Percentiles rank a stretch among this genome's conserved stretches.
Evolutionary conservation across 2,113 vertebrate genomes (phyloP).

Genomic region (Herpetotheres cachinnans): DNA sequence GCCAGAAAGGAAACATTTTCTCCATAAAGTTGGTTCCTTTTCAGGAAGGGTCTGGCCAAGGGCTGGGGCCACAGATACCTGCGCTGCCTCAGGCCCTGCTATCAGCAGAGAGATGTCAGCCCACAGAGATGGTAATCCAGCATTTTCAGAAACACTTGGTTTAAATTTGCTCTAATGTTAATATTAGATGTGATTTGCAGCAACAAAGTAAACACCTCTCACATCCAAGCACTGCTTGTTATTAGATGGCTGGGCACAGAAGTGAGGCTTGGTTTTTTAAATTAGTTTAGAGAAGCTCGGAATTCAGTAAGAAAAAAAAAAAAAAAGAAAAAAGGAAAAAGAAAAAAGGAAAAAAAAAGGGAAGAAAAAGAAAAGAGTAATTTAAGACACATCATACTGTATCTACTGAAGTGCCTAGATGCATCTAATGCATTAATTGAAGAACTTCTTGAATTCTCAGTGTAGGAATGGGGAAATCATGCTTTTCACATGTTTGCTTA

Average conservation of each 20-base stretch:
- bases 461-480: neutral
- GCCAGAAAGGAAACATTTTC: neutral
- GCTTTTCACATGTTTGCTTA: neutral
- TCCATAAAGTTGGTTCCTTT: neutral
- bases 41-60: neutral
- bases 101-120: neutral
- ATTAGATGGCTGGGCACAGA: slow-evolving; percentile 2
- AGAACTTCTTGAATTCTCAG: neutral
- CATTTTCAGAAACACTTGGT: neutral
- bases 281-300: neutral
- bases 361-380: neutral
- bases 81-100: neutral
- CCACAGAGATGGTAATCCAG: neutral
- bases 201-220: neutral
- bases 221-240: neutral
- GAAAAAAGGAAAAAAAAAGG: too few species aligned
- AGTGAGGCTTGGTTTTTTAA: neutral
- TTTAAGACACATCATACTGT: neutral
- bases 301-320: neutral
- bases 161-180: neutral
- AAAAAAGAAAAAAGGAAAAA: neutral
- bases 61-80: neutral
- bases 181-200: neutral
- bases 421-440: neutral
- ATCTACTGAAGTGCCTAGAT: neutral